Conservation (phyloP, 2,888 invertebrate species). For the Lathronympha strigana region DNA sequence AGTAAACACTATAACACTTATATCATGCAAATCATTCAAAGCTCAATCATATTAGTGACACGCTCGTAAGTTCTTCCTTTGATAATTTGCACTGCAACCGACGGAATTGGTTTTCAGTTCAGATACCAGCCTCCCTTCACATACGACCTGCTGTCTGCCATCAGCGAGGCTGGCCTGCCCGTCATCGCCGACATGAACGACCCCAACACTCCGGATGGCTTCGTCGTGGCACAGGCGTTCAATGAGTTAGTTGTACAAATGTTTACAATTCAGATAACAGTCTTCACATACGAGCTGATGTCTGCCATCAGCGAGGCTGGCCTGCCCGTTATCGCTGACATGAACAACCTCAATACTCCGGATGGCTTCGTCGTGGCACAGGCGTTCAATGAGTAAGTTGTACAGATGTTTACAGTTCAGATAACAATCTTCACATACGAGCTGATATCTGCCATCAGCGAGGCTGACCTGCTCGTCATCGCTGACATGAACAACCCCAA, state of each 20-base stretch:
- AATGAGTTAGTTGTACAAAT: conserved; percentile 69
- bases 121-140: conserved; percentile 82
- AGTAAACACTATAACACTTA: no score
- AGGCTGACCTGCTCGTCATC: conserved; percentile 81
- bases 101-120: conserved; percentile 75
- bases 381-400: conserved; percentile 79
- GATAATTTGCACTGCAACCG: no score
- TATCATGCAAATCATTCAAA: no score
- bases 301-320: conserved; percentile 83
- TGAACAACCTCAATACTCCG: conserved; percentile 83
- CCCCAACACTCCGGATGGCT: conserved; percentile 83
- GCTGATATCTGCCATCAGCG: conserved; percentile 81
- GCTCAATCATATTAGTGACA: no score
- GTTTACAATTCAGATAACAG: neutral
- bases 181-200: conserved; percentile 85
- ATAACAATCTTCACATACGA: conserved; percentile 54
- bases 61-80: no score
- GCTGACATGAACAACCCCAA: conserved; percentile 85
- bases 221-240: conserved; percentile 85
- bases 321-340: conserved; percentile 81
- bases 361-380: conserved; percentile 87
- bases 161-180: conserved; percentile 81
- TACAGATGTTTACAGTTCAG: neutral
- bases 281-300: conserved; percentile 71
- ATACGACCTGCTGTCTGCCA: conserved; percentile 81